Evolutionary conservation across 2,113 vertebrate genomes (phyloP).

Genomic region (Polypterus bichir): DNA sequence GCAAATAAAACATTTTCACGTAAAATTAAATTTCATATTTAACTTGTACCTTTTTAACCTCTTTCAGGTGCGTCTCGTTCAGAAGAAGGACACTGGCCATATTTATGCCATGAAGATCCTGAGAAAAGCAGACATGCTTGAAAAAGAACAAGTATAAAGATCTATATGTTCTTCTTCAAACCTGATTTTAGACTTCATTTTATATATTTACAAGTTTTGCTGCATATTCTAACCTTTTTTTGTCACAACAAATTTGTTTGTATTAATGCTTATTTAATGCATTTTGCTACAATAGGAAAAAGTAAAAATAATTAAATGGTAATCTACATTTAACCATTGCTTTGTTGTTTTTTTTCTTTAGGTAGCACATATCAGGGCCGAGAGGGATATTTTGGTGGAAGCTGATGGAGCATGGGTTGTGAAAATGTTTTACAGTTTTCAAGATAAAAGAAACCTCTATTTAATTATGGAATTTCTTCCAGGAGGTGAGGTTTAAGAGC

Average conservation of each 20-base stretch:
- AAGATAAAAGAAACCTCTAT: slow-evolving; percentile 96
- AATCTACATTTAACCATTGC: not conserved
- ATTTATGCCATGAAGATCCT: slow-evolving; percentile 98
- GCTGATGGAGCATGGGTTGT: slow-evolving; percentile 96
- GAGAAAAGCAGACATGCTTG: slow-evolving; percentile 94
- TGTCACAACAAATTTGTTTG: too few relatives aligned
- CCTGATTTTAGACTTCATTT: not conserved
- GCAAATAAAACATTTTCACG: too few relatives aligned
- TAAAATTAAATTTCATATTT: too few relatives aligned
- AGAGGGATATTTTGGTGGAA: slow-evolving; percentile 93
- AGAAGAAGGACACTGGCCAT: slow-evolving; percentile 97
- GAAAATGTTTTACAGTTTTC: slow-evolving; percentile 99
- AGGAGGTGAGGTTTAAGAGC: slow-evolving; percentile 56
- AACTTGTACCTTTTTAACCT: slow-evolving; percentile 2
- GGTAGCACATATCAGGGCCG: slow-evolving; percentile 93
- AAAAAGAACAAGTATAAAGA: slow-evolving; percentile 80
- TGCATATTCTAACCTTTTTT: too few relatives aligned
- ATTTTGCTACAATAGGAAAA: too few relatives aligned
- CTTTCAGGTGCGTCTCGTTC: slow-evolving; percentile 81
- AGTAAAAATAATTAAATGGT: not conserved
- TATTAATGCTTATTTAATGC: too few relatives aligned
- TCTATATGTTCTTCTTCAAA: not conserved
- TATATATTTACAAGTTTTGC: too few relatives aligned
- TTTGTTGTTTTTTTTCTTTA: slow-evolving; percentile 21
- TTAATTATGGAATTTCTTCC: slow-evolving; percentile 98